These are phyloP conservation scores for Lagodon rhomboides DNA, from an alignment of 2,797 vertebrate genomes.

Conservation along the genomic window DNA sequence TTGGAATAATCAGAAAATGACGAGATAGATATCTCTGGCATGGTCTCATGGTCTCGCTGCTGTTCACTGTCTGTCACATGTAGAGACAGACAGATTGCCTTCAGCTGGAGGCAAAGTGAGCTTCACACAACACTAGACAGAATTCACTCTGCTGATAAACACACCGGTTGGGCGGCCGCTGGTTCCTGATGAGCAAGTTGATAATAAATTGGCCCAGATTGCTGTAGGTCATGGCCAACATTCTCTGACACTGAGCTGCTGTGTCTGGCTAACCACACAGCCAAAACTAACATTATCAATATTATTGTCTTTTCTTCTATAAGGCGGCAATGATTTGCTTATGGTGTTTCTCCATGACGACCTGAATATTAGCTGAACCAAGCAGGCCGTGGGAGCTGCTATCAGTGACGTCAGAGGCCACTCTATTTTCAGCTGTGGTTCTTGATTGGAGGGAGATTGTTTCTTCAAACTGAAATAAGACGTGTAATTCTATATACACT, in stretches of 20 bases:
- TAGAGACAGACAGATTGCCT: background rate
- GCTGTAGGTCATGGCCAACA: background rate
- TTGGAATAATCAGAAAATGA: too few species aligned
- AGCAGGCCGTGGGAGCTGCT: background rate
- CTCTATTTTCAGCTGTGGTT: background rate
- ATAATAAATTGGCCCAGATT: background rate
- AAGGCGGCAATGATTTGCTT: background rate
- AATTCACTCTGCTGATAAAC: background rate
- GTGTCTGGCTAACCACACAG: background rate
- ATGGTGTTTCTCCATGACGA: background rate
- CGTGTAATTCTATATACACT: background rate
- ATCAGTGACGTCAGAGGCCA: background rate
- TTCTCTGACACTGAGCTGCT: background rate
- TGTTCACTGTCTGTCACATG: slow-evolving; percentile 5
- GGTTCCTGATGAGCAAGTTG: slow-evolving; percentile 6
- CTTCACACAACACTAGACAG: slow-evolving; percentile 4
- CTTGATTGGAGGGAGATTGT: background rate
- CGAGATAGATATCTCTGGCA: too few species aligned
- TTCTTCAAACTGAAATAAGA: background rate
- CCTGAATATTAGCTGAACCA: slow-evolving; percentile 4
- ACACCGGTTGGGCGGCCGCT: background rate
- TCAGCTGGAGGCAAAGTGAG: slow-evolving; percentile 15
- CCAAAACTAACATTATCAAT: slow-evolving; percentile 6
- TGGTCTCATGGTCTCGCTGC: too few species aligned
- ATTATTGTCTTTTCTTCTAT: background rate